Percentiles rank a stretch among this genome's conserved stretches.
These are phyloP conservation scores for Dipodomys ordii DNA, from an alignment of 2,113 vertebrate species.

Conservation along the genomic window DNA sequence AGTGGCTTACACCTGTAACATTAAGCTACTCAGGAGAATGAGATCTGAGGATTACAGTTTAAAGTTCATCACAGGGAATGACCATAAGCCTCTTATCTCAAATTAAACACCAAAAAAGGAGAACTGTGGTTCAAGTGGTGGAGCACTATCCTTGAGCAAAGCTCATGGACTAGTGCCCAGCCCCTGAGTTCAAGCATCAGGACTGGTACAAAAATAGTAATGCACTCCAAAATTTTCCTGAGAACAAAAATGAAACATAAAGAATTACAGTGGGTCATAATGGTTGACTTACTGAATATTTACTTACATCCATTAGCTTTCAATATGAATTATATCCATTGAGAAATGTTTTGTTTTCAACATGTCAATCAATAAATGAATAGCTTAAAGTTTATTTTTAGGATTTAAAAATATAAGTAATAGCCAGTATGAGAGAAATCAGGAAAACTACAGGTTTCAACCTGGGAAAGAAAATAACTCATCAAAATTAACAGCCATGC, in stretches of 20 bases:
- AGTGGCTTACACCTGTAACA: too few species aligned
- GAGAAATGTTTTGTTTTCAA: constrained; percentile 38
- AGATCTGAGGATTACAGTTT: too few species aligned
- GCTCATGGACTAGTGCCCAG: too few species aligned
- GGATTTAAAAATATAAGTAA: constrained; percentile 3
- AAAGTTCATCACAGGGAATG: too few species aligned
- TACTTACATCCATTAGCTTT: constrained; percentile 1
- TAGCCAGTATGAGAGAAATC: background rate
- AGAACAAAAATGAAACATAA: constrained; percentile 31
- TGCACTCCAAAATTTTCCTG: background rate
- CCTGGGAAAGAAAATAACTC: background rate
- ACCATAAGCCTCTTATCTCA: too few species aligned
- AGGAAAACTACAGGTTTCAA: background rate
- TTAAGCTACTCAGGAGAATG: too few species aligned
- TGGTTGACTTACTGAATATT: constrained; percentile 12
- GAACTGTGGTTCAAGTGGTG: too few species aligned
- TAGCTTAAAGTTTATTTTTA: constrained; percentile 7
- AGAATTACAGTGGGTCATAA: background rate
- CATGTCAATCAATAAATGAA: constrained; percentile 3
- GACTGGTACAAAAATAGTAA: too few species aligned
- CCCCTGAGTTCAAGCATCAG: too few species aligned
- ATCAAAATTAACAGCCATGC: constrained; percentile 10
- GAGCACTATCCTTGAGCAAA: too few species aligned
- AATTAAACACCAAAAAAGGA: too few species aligned
- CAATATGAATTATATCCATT: background rate